Conservation (phyloP, 2,888 invertebrate genomes). For the Acrobasis suavella region DNA sequence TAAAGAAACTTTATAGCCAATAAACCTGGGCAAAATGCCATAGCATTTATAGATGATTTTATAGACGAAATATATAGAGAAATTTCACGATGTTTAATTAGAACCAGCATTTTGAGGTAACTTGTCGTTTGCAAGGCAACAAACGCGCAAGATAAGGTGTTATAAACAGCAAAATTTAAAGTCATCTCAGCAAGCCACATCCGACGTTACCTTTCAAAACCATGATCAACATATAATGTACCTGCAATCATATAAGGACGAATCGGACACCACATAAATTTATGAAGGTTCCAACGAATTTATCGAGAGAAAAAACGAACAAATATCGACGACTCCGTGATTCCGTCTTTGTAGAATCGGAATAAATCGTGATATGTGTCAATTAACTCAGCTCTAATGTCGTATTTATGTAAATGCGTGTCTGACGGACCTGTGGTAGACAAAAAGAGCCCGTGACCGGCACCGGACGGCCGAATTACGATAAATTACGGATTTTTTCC, state of each 20-base stretch:
- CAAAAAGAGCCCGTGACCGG: constrained; percentile 56
- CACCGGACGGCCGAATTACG: constrained; percentile 48
- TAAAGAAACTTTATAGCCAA: no score
- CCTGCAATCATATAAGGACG: constrained; percentile 9
- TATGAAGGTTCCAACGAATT: constrained; percentile 40
- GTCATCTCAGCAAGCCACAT: not conserved
- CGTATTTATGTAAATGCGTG: constrained; percentile 74
- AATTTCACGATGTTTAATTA: no score
- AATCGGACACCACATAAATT: constrained; percentile 11
- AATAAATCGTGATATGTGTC: constrained; percentile 80
- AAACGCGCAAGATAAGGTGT: no score
- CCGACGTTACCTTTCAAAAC: not conserved
- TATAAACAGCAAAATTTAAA: not conserved
- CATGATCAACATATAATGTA: not conserved
- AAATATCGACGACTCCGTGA: constrained; percentile 56
- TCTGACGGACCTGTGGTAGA: constrained; percentile 63
- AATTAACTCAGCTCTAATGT: constrained; percentile 79
- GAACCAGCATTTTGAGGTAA: no score
- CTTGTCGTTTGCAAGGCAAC: no score
- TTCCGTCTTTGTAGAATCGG: constrained; percentile 53
- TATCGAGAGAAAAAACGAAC: constrained; percentile 45
- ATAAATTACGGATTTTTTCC: constrained; percentile 51
- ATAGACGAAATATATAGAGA: no score
- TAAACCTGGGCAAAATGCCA: no score
- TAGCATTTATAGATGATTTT: no score